Evolutionary conservation across 2,888 invertebrate species (phyloP), one percentile per base, ranked within the genome.

Genomic region (Myopa tessellatipennis): DNA sequence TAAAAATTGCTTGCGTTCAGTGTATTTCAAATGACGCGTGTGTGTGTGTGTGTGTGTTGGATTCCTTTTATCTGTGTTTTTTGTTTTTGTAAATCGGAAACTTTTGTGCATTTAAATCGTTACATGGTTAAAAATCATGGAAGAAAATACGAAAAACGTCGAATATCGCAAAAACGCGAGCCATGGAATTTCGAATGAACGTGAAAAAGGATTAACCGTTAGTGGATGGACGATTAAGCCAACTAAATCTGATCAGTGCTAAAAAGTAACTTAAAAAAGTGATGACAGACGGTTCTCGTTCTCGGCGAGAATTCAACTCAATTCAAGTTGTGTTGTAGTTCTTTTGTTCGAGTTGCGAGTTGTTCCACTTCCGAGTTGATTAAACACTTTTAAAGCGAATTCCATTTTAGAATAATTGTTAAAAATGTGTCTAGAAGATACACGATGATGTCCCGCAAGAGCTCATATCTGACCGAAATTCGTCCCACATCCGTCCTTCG

Each of bases 291-390:
- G 68, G 58, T 40, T 76, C 63, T 63, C 70, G 70, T 65, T 70
- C 55, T 70, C 63, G 70, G 63, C 63, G 70, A 76, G 70, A 76
- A 76, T 70, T 76, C 63, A 61, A 4, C 34, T 4, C 34, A 26
- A 26, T 26, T 1, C 26, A 26, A 26, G 26, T 18, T 18, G 2
- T 34, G 4, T 69, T 52, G 8, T 63, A 1, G 4, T 4, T 1
- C 10, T 63, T 63, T 63, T 63, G 7, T 63, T 10, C 26, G 26
- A n/a, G 26, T n/a, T 10, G 4, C 18, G 4, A 3, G 26, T 69
- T 10, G 18, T 69, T 52, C 26, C 26, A 26, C 26, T 26, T 26
- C 1, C 26, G 26, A 26, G 26, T 26, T 26, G 26, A 1, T 26
- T 26, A 26, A 26, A 26, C 26, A 26, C 26, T 26, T 26, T 26